These are phyloP conservation scores for Albula glossodonta DNA, from an alignment of 2,113 vertebrate species.

Conservation along the genomic window DNA sequence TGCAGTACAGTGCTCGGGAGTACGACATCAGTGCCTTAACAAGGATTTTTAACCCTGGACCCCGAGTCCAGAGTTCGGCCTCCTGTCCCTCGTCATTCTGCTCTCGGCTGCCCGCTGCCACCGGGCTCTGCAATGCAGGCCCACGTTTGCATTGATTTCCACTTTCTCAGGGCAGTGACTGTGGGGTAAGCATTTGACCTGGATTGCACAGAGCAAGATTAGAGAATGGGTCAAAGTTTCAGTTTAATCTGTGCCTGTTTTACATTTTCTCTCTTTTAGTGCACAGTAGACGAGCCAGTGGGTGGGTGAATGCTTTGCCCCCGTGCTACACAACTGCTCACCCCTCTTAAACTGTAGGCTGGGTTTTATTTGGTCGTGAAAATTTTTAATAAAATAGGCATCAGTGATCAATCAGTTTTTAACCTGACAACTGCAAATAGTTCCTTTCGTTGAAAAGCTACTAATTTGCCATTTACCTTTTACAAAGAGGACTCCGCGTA, in stretches of 20 bases:
- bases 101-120: neutral
- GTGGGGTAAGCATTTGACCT: conserved; percentile 56
- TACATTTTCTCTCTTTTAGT: conserved; percentile 28
- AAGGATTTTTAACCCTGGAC: neutral
- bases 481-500: no score
- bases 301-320: neutral
- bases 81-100: neutral
- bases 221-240: conserved; percentile 58
- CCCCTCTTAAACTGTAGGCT: neutral
- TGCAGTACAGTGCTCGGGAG: neutral
- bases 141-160: neutral
- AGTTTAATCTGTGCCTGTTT: conserved; percentile 48
- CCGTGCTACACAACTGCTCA: neutral
- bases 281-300: neutral
- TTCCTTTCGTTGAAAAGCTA: no score
- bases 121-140: neutral
- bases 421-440: neutral
- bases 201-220: conserved; percentile 51
- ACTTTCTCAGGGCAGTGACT: neutral
- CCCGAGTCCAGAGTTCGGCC: neutral
- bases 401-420: neutral
- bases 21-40: neutral
- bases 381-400: neutral
- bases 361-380: neutral
- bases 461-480: no score